Base-by-base conservation (phyloP, 1,140 invertebrate genomes). In the Cecropterus lyciades region DNA sequence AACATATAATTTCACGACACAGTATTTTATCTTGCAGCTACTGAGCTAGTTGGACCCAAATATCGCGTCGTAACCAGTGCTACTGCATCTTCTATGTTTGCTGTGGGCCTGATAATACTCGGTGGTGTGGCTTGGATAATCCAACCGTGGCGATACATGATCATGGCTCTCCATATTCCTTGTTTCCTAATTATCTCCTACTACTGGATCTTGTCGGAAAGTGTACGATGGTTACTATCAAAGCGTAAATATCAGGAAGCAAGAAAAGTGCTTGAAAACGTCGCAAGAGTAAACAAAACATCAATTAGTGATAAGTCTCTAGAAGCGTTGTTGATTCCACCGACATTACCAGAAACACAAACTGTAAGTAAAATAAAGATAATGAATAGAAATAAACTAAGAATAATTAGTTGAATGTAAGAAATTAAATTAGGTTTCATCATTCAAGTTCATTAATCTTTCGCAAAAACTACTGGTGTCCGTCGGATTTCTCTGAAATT, bases 171-270 rank as follows among this genome's bases (percentile, higher is more conserved):
- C 4, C 96, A 96, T 66, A 81, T 92, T 0, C 95, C 95, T 1
- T 94, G 94, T 24, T 76, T 97, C 10, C 80, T 95, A 0, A 87
- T 95, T 8, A 79, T 96, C 4, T 75, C 91, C 1, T 94, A 95
- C 76, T 93, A 93, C 33, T 94, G 94, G 87, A 76, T 95, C 42
- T 66, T 95, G 1, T 93, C 94, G 0, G 95, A 95, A 83, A 95
- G 95, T 17, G 90, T 95, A n/a, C 92, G 96, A 68, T 97, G 97
- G 97, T 88, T 97, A 5, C 80, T 97, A 27, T 94, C 95, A 1
- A 95, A 95, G 65, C 94, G 95, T 4, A 94, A 94, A 69, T 94
- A 94, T 40, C 92, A 95, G 0, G 93, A 95, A 69, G 95, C 95
- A 4, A 93, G 93, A 55, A 79, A 81, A 11, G 89, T 95, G n/a